Conservation (phyloP, 2,888 invertebrate genomes). For the Conops quadrifasciatus region DNA sequence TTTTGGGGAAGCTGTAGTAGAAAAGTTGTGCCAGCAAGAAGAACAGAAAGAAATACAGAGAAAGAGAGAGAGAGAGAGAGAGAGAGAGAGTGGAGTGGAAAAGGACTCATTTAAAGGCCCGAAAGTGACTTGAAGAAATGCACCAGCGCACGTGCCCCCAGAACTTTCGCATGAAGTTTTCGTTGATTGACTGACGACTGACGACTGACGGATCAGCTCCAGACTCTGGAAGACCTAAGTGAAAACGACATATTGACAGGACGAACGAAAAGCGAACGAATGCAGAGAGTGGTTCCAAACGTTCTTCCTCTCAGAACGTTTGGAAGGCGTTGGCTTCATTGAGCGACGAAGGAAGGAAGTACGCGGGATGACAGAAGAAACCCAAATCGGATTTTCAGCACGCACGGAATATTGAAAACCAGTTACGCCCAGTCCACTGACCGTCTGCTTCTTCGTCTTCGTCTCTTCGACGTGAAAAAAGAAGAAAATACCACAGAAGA, state of each 20-base stretch:
- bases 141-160: neutral
- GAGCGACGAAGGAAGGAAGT: too few species aligned
- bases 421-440: slow-evolving; percentile 24
- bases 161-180: slow-evolving; percentile 22
- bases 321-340: too few species aligned
- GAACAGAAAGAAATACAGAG: too few species aligned
- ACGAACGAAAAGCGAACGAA: slow-evolving; percentile 13
- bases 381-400: slow-evolving; percentile 52
- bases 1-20: slow-evolving; percentile 50
- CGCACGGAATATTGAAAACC: slow-evolving; percentile 28
- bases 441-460: slow-evolving; percentile 5
- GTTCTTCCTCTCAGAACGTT: too few species aligned
- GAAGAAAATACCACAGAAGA: slow-evolving; percentile 24
- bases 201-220: slow-evolving; percentile 33
- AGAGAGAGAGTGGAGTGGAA: neutral
- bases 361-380: slow-evolving; percentile 36
- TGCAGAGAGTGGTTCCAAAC: too few species aligned
- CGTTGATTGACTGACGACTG: slow-evolving; percentile 3
- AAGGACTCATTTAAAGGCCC: slow-evolving; percentile 23
- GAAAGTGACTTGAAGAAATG: slow-evolving; percentile 5
- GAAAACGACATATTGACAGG: slow-evolving; percentile 16
- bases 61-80: too few species aligned
- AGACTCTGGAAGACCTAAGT: slow-evolving; percentile 16
- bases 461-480: neutral
- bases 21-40: slow-evolving; percentile 28